Evolutionary conservation across 2,888 invertebrate genomes (phyloP), one percentile per base, ranked within the genome.

Genomic region (Melieria crassipennis): DNA sequence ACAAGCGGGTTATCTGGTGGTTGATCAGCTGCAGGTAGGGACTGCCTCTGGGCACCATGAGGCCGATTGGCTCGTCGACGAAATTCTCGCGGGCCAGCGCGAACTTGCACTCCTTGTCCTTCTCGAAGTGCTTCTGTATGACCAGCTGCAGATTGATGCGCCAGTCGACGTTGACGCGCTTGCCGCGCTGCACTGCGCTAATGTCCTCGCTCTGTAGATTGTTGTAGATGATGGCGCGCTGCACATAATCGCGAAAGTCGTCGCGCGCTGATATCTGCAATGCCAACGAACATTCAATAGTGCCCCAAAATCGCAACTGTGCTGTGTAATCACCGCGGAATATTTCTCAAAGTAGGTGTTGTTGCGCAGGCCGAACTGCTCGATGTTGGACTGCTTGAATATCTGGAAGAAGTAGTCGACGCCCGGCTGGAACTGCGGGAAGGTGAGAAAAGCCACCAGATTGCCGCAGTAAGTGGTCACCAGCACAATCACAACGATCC

Each of bases 401-500:
- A 83, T 74, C 73, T 86, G 83, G 48, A 72, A 79, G 4, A 86
- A 78, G 61, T 80, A 85, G 72, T 85, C 82, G 16, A 86, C 80
- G 7, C 85, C 85, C 3, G 83, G 84, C 65, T 86, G 84, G 73
- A 82, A 86, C 84, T 94, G 93, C 0, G 97, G 97, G 82, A 97
- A 96, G 0, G 97, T 97, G 57, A 97, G 89, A 85, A 96, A 96
- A 0, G 97, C 96, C 0, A 97, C 96, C 77, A 97, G 89, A 87
- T 95, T 96, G 3, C 97, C 97, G 69, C 95, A 95, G 84, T 97
- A 97, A 0, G 96, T 96, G 16, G 96, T 96, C 0, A 96, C 94
- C 30, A 96, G 89, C 0, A 97, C 93, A 74, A 96, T 89, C 0
- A 96, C 96, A 1, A 95, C 94, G 63, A 97, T 85, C 97, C 97